Conservation (phyloP, 2,888 invertebrate genomes). For the Sipha maydis region DNA sequence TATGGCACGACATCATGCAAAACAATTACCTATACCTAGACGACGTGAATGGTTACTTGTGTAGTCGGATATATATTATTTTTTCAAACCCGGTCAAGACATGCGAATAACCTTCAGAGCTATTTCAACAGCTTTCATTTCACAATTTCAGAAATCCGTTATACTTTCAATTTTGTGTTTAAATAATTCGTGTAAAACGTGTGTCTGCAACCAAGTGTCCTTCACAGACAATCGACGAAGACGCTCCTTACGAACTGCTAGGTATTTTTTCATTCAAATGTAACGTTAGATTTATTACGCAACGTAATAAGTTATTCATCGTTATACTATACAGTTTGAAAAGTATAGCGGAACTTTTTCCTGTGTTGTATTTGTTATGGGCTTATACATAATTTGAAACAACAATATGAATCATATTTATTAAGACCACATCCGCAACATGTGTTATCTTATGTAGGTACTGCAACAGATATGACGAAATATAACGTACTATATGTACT, state of each 20-base stretch:
- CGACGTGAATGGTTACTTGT: background rate
- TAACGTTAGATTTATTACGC: background rate
- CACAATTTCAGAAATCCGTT: slow-evolving; percentile 53
- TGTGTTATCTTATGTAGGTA: no score
- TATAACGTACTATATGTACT: no score
- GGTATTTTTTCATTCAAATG: background rate
- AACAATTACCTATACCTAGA: background rate
- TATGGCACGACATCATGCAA: background rate
- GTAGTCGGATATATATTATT: background rate
- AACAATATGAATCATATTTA: no score
- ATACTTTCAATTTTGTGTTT: slow-evolving; percentile 44
- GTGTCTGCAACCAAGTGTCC: slow-evolving; percentile 1
- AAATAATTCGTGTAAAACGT: slow-evolving; percentile 37
- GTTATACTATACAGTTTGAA: background rate
- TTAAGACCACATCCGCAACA: no score
- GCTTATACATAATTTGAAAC: no score
- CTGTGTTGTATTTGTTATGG: background rate
- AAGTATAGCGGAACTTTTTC: background rate
- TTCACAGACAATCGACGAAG: background rate
- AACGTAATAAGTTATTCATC: background rate
- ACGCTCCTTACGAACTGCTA: background rate
- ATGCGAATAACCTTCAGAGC: slow-evolving; percentile 34
- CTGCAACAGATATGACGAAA: no score
- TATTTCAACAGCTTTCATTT: slow-evolving; percentile 51
- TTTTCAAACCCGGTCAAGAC: slow-evolving; percentile 39